Base-by-base conservation (phyloP, 2,888 invertebrate species). In the Eupithecia pulchellata region DNA sequence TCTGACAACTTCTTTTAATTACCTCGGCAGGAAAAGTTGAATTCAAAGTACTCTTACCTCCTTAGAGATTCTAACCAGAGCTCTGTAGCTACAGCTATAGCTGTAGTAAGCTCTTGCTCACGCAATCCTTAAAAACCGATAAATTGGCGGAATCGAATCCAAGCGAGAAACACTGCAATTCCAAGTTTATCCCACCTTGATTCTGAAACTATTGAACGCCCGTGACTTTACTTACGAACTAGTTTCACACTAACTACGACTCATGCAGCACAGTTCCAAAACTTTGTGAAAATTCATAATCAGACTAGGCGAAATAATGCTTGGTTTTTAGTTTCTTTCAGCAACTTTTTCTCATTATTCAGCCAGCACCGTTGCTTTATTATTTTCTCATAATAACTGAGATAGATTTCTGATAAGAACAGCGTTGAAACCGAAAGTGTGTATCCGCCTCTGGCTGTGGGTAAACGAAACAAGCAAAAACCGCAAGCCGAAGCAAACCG, bases 131-230 rank as follows among this genome's bases (percentile, higher is more conserved):
- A 62, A 72, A 71, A 57, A 68, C 58, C 75, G 68, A 77, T 78
- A 81, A 81, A 79, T 75, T 77, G 75, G 72, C 68, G 74, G 72
- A 73, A 72, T 63, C 68, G 74, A 76, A 77, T 78, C 70, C 42
- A 66, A 61, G 68, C 66, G 70, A 73, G 74, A 72, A 71, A 72
- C 72, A 73, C 34, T 64, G 69, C 69, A 78, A 78, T 78, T 70
- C 72, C 75, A 73, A 75, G 71, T 57, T 70, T 63, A 70, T 66
- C 65, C 42, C 58, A 68, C 68, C 70, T 66, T 69, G 68, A 71
- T 57, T 72, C 68, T 9, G 30, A 30, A 60, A 30, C 58, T 60
- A 32, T 20, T 11, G 32, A 3, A 20, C 20, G 4, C 52, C 52
- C 52, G 52, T 52, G 52, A 52, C 52, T 52, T 52, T 25, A 52